Evolutionary conservation across 2,888 invertebrate genomes (phyloP).

Genomic region (Pristionchus arcanus): DNA sequence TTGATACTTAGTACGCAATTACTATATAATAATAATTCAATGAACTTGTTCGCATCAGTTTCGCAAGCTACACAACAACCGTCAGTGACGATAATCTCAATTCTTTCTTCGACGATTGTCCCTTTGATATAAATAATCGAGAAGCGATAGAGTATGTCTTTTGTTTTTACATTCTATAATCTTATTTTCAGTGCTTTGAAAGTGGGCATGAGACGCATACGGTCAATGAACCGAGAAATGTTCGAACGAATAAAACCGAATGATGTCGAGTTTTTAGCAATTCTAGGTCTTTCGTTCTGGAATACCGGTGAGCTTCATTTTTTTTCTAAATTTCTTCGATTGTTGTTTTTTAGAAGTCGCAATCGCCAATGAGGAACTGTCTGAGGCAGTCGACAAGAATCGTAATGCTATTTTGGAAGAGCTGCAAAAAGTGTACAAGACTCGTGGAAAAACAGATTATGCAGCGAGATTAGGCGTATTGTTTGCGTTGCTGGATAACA

Average conservation of each 20-base stretch:
- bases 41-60: neutral
- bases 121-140: neutral
- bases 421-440: neutral
- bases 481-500: neutral
- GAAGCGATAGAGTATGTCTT: neutral
- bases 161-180: too few relatives aligned
- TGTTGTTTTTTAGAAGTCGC: neutral
- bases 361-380: neutral
- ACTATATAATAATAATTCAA: neutral
- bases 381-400: neutral
- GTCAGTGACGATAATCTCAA: neutral
- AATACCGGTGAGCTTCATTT: neutral
- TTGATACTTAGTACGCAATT: neutral
- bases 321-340: neutral
- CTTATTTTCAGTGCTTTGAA: neutral
- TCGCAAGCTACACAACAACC: conserved; percentile 14
- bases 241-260: neutral
- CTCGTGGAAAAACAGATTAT: conserved; percentile 1
- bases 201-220: neutral
- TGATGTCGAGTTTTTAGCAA: neutral
- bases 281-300: conserved; percentile 5
- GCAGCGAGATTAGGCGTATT: neutral
- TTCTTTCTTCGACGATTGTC: neutral
- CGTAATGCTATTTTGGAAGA: neutral
- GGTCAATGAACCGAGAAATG: neutral